Conservation (phyloP, 1,140 invertebrate species). For the Drosophila saltans region DNA sequence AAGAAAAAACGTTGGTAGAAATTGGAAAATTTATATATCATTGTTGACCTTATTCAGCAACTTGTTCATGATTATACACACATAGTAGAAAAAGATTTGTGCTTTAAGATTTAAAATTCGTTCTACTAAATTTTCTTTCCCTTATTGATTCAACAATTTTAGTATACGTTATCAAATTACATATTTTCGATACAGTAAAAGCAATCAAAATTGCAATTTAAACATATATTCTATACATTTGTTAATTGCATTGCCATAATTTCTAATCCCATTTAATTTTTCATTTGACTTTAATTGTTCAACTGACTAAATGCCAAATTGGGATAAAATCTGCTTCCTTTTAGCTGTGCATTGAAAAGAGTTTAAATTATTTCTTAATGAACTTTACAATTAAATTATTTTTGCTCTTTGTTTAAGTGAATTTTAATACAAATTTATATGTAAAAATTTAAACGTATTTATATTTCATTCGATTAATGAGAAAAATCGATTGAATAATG, state of each 20-base stretch:
- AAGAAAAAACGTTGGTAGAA: no score
- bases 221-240: not conserved
- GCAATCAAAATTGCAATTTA: no score
- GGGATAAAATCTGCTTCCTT: not conserved
- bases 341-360: not conserved
- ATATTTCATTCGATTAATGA: constrained; percentile 9
- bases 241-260: not conserved
- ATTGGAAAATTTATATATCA: no score
- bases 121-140: no score
- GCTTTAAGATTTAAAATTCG: no score
- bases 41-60: no score
- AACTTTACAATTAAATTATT: not conserved
- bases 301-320: not conserved
- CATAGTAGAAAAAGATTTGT: no score
- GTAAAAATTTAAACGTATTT: not conserved
- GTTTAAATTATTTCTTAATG: not conserved
- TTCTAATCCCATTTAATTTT: not conserved
- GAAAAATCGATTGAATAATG: not conserved
- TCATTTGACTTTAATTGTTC: not conserved
- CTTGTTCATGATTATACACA: no score
- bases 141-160: no score
- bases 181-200: no score
- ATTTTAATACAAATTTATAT: constrained; percentile 1
- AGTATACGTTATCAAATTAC: no score
- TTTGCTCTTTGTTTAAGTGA: not conserved